A percentile compares a stretch with the other conserved stretches of the same genome.
These are phyloP conservation scores for Dasypus novemcinctus DNA, from an alignment of 2,113 vertebrate species.

Conservation along the genomic window DNA sequence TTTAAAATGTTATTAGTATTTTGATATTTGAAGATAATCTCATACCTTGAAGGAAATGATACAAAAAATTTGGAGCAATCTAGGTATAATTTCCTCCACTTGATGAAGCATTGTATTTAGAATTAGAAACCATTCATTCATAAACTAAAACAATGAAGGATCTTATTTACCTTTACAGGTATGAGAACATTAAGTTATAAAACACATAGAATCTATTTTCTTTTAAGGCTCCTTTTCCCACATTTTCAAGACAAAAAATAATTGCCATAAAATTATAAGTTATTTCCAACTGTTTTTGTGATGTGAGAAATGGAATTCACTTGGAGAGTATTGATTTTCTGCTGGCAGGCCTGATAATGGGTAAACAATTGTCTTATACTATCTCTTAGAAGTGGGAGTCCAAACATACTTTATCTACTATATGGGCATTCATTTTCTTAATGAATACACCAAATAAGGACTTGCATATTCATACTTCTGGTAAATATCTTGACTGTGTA, in stretches of 20 bases:
- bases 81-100: background rate
- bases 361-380: background rate
- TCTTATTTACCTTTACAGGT: background rate
- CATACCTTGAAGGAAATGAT: background rate
- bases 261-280: background rate
- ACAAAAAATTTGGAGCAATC: background rate
- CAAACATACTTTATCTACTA: background rate
- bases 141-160: background rate
- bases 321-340: background rate
- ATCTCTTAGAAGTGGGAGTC: background rate
- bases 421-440: background rate
- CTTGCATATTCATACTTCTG: background rate
- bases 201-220: background rate
- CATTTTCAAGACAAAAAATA: background rate
- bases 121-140: background rate
- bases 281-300: conserved; percentile 23
- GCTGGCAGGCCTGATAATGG: background rate
- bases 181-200: background rate
- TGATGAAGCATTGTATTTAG: conserved; percentile 12
- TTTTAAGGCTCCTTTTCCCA: background rate
- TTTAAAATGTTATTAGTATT: background rate
- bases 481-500: background rate
- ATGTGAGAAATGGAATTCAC: background rate
- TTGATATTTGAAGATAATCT: conserved; percentile 16
- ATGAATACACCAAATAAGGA: background rate